A percentile compares a stretch with the other conserved stretches of the same genome.
Evolutionary conservation across 2,113 vertebrate species (phyloP).

Genomic region (Corynorhinus townsendii): DNA sequence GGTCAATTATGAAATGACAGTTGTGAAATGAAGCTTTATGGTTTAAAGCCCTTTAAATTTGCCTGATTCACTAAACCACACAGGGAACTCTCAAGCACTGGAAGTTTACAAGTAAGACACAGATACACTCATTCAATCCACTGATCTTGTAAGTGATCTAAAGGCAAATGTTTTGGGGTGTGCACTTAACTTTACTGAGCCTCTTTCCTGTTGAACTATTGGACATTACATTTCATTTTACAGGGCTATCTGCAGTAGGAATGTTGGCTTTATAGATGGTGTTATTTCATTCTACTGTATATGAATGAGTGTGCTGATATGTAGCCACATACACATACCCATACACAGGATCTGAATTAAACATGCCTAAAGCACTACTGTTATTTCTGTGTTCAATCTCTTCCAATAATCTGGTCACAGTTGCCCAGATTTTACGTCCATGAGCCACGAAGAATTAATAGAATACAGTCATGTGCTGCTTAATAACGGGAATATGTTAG

Average conservation of each 20-base stretch:
- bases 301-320: neutral
- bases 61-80: neutral
- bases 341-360: neutral
- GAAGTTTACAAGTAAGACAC: neutral
- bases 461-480: neutral
- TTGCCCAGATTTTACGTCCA: neutral
- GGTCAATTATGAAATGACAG: neutral
- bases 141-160: neutral
- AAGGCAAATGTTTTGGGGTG: neutral
- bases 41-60: conserved; percentile 5
- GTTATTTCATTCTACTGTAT: neutral
- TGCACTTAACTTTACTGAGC: neutral
- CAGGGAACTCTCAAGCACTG: neutral
- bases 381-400: neutral
- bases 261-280: neutral
- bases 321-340: no score
- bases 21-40: neutral
- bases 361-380: neutral
- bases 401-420: neutral
- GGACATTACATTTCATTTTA: neutral
- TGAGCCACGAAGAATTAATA: neutral
- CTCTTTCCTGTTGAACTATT: neutral
- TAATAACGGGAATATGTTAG: neutral
- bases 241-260: neutral
- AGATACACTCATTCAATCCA: neutral